Conservation (phyloP, 2,797 vertebrate species). For the Margarornis squamiger region DNA sequence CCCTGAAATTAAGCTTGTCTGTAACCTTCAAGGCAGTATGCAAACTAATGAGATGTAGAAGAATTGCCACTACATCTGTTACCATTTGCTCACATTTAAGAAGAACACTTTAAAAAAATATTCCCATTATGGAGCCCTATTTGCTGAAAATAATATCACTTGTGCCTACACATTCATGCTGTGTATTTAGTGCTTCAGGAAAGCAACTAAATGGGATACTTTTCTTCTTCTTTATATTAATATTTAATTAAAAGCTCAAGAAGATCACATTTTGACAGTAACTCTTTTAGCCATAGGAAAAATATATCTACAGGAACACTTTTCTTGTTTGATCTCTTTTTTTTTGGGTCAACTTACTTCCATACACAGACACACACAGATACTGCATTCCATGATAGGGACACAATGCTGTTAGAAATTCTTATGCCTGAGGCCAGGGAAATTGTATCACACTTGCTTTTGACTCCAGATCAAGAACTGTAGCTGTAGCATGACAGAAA, state of each 20-base stretch:
- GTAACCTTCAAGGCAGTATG: conserved; percentile 16
- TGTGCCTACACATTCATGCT: background rate
- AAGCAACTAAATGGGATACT: background rate
- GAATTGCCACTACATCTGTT: background rate
- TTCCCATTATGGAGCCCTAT: background rate
- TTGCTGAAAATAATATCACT: conserved; percentile 22
- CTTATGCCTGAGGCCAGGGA: conserved; percentile 18
- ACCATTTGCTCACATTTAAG: background rate
- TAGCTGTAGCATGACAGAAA: background rate
- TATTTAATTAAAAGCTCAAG: conserved; percentile 43
- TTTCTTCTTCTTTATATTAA: conserved; percentile 18
- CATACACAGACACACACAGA: background rate
- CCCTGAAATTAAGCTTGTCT: conserved; percentile 48
- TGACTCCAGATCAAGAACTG: conserved; percentile 34
- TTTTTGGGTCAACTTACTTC: background rate
- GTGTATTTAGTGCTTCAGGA: background rate
- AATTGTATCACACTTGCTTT: conserved; percentile 13
- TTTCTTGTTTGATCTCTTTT: background rate
- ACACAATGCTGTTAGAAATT: conserved; percentile 22
- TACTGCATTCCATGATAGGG: background rate
- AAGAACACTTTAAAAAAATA: background rate
- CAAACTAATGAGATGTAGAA: conserved; percentile 19
- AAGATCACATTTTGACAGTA: background rate
- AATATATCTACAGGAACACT: background rate
- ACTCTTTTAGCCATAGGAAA: background rate